Evolutionary conservation across 2,113 vertebrate species (phyloP).

Genomic region (Rhadina sibilatrix): DNA sequence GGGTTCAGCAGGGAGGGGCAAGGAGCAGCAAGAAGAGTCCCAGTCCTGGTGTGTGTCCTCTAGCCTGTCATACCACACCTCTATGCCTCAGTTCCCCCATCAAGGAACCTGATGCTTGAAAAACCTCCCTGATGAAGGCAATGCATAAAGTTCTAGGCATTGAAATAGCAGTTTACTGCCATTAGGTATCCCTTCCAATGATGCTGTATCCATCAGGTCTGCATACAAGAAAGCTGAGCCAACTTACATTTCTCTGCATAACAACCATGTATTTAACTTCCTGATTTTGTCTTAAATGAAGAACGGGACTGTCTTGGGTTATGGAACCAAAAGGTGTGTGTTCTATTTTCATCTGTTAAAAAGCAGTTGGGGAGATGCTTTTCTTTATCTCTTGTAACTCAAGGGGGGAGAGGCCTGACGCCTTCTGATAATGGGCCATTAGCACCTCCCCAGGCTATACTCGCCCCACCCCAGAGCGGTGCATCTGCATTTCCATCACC

Average conservation of each 20-base stretch:
- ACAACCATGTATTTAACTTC: background rate
- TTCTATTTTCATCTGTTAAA: too few relatives aligned
- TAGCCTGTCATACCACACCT: fast-evolving
- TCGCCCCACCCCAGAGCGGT: too few relatives aligned
- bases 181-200: background rate
- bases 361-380: too few relatives aligned
- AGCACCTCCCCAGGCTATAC: too few relatives aligned
- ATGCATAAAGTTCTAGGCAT: background rate
- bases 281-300: background rate
- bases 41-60: background rate
- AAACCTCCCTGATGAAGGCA: background rate
- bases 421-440: too few relatives aligned
- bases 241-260: background rate
- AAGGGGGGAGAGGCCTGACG: too few relatives aligned
- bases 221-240: background rate
- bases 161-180: background rate
- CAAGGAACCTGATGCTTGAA: background rate
- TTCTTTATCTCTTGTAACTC: too few relatives aligned
- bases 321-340: too few relatives aligned
- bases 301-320: too few relatives aligned
- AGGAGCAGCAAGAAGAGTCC: background rate
- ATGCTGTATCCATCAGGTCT: background rate
- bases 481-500: too few relatives aligned
- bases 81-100: background rate
- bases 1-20: background rate